Evolutionary conservation across 2,797 vertebrate species (phyloP), one percentile per base, ranked within the genome.

Genomic region (Neosilurus mollespiculum): DNA sequence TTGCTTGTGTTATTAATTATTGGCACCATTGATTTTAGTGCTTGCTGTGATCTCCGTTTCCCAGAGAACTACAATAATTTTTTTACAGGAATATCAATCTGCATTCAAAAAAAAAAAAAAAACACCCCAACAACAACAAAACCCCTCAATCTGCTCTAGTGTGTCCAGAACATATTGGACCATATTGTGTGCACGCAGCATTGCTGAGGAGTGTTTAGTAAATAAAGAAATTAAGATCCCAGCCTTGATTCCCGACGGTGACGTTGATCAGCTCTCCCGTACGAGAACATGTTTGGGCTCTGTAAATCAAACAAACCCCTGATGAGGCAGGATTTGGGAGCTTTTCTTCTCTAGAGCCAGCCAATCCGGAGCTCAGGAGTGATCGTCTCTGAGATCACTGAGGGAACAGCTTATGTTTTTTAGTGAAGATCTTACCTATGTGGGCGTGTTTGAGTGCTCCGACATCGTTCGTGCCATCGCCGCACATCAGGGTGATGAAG

Each of bases 401-500:
- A 8, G 71, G 22, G 11, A 71, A 22, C 8, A 4, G 16, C 14
- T 58, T 30, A 6, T 9, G 2, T 26, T 22, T 22, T 12, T 37
- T 70, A 43, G 12, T 9, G 18, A 2, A n/a, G 58, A 15, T 51
- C 95, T 95, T 90, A 99, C 98, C 98, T 87, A 99, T 96, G 0
- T 99, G 97, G 0, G 98, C 98, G 0, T 99, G 98, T 90, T 99
- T 99, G 84, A 99, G 95, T 6, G 98, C 98, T 3, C 98, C 98
- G 0, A 99, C 97, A 0, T 99, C 98, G 75, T 99, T 99, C 83
- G 98, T 99, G n/a, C 98, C 98, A 0, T 99, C 98, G 0, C 98
- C 98, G 0, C 98, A 99, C 98, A 99, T 99, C 64, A 99, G 90
- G 0, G 97, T 99, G 81, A 96, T 92, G 1, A 95, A 99, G 71